Conservation (phyloP, 2,888 invertebrate species). For the Eupithecia exiguata region DNA sequence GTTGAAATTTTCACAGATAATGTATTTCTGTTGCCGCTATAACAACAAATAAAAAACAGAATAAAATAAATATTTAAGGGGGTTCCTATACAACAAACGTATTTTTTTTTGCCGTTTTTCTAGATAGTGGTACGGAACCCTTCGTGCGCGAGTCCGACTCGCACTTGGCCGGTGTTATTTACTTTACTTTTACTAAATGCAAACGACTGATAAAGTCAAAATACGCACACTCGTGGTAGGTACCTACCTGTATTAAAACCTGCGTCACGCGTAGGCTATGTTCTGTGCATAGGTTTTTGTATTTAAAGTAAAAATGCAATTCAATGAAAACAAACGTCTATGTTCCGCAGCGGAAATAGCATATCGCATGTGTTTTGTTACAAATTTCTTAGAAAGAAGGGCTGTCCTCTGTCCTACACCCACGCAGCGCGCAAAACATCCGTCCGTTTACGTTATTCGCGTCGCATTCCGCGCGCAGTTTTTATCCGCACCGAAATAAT, state of each 20-base stretch:
- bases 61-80: no score
- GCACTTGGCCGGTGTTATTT: no score
- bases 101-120: no score
- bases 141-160: no score
- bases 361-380: not conserved
- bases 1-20: no score
- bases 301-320: not conserved
- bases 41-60: no score
- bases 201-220: not conserved
- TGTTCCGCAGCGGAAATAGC: not conserved
- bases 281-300: not conserved
- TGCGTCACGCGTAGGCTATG: not conserved
- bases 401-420: conserved; percentile 45
- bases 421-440: conserved; percentile 72
- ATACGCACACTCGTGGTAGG: not conserved
- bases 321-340: not conserved
- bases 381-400: conserved; percentile 1
- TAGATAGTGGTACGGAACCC: no score
- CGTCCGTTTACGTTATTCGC: conserved; percentile 73
- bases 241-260: no score
- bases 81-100: no score
- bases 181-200: not conserved
- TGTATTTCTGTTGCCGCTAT: no score
- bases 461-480: conserved; percentile 72
- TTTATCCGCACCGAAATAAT: conserved; percentile 75